phyloP scores from a whole-genome alignment of 2,113 vertebrate genomes.

The Chionis minor region DNA sequence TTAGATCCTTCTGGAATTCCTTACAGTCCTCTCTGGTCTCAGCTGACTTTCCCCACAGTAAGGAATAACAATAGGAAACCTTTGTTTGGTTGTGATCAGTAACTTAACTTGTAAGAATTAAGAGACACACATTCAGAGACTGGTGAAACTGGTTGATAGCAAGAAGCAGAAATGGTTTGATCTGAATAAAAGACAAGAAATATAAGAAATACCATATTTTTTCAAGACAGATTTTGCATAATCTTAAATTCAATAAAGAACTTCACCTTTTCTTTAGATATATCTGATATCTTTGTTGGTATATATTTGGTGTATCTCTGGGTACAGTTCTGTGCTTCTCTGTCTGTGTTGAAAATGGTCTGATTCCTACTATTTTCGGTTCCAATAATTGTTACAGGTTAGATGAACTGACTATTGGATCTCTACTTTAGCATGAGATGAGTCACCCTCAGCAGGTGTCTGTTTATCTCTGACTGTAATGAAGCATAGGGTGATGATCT shows the following conservation, averaged over 20 bases:
- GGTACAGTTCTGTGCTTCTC: background rate
- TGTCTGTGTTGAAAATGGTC: background rate
- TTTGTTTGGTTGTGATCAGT: background rate
- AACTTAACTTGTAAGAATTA: background rate
- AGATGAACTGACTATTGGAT: background rate
- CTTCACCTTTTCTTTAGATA: background rate
- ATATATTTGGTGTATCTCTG: background rate
- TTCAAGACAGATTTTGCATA: background rate
- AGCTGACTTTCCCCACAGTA: background rate
- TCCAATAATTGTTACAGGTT: background rate
- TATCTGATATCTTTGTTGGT: background rate
- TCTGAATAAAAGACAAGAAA: background rate
- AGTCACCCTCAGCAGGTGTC: slow-evolving; percentile 53
- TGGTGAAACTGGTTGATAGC: background rate
- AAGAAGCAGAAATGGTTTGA: background rate
- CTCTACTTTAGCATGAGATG: background rate
- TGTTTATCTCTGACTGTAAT: slow-evolving; percentile 29
- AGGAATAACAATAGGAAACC: background rate
- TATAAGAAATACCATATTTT: background rate
- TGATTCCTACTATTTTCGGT: background rate
- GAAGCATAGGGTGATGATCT: slow-evolving; percentile 36
- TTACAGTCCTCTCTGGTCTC: slow-evolving; percentile 31
- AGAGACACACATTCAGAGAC: background rate
- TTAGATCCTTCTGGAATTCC: slow-evolving; percentile 58
- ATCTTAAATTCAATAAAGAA: background rate